Evolutionary conservation across 2,797 vertebrate species (phyloP).

Genomic region (Kryptopterus vitreolus): DNA sequence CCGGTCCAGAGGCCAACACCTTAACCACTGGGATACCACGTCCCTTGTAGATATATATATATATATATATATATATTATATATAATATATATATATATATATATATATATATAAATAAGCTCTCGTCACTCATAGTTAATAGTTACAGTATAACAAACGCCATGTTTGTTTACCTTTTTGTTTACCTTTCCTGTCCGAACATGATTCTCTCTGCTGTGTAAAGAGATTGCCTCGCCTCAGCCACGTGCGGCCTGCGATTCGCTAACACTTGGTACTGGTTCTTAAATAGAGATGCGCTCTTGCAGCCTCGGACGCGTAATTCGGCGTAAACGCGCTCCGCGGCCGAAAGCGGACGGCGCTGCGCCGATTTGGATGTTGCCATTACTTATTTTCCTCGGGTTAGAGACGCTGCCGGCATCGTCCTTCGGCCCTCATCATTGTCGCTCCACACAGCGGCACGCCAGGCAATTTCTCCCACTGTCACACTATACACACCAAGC

Average conservation of each 20-base stretch:
- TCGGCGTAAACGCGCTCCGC: slow-evolving; percentile 52
- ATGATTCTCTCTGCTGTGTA: slow-evolving; percentile 35
- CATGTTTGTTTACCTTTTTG: background rate
- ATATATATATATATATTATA: too few relatives aligned
- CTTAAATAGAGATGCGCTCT: slow-evolving; percentile 54
- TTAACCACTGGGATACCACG: too few relatives aligned
- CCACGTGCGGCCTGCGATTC: slow-evolving; percentile 31
- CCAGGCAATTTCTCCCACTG: slow-evolving; percentile 61
- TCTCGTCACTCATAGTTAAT: background rate
- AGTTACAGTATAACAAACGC: background rate
- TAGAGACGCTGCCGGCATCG: slow-evolving; percentile 49
- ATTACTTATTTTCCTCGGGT: slow-evolving; percentile 56
- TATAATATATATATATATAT: too few relatives aligned
- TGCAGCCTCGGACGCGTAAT: slow-evolving; percentile 49
- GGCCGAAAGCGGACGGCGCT: slow-evolving; percentile 44
- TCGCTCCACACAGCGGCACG: slow-evolving; percentile 46
- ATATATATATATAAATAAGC: too few relatives aligned
- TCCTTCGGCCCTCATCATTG: slow-evolving; percentile 48
- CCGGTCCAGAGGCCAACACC: too few relatives aligned
- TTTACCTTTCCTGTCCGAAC: slow-evolving; percentile 27
- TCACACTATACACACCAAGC: slow-evolving; percentile 51
- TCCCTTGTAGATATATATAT: too few relatives aligned
- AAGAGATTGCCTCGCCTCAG: slow-evolving; percentile 39
- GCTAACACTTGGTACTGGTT: slow-evolving; percentile 43
- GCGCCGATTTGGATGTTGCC: slow-evolving; percentile 55